Percentiles rank a stretch among this genome's conserved stretches.
Conservation (phyloP, 2,797 vertebrate genomes). For the Lateolabrax maculatus region DNA sequence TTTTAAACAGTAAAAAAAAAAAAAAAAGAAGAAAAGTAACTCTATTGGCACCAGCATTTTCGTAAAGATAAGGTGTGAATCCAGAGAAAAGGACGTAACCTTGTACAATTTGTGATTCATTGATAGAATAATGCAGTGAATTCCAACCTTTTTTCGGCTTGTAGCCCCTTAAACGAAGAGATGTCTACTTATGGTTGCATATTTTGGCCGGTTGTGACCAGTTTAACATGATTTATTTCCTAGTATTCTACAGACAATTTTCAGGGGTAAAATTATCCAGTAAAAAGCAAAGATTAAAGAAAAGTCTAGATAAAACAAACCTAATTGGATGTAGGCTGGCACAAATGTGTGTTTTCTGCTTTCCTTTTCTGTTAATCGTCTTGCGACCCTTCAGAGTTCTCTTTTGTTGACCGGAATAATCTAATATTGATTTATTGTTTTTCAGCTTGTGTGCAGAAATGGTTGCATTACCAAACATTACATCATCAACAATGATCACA, state of each 20-base stretch:
- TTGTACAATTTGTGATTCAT: neutral
- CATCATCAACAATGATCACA: constrained; percentile 30
- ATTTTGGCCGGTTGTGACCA: neutral
- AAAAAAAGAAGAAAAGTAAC: too few relatives aligned
- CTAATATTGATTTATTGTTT: constrained; percentile 41
- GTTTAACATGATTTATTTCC: neutral
- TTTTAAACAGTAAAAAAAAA: neutral
- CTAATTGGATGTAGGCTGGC: neutral
- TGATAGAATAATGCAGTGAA: neutral
- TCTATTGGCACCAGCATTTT: neutral
- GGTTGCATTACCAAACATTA: constrained; percentile 29
- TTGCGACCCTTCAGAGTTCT: neutral
- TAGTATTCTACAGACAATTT: neutral
- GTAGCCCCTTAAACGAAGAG: neutral
- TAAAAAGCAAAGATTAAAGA: neutral
- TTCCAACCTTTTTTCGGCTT: neutral
- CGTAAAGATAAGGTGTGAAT: neutral
- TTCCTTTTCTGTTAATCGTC: neutral
- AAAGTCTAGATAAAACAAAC: neutral
- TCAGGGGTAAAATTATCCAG: neutral
- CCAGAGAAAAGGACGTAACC: neutral
- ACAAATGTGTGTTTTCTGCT: neutral
- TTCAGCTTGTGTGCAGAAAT: constrained; percentile 21
- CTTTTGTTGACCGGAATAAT: neutral
- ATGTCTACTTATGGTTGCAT: neutral